Base-by-base conservation (phyloP, 2,888 invertebrate species). In the Pheosia tremula region DNA sequence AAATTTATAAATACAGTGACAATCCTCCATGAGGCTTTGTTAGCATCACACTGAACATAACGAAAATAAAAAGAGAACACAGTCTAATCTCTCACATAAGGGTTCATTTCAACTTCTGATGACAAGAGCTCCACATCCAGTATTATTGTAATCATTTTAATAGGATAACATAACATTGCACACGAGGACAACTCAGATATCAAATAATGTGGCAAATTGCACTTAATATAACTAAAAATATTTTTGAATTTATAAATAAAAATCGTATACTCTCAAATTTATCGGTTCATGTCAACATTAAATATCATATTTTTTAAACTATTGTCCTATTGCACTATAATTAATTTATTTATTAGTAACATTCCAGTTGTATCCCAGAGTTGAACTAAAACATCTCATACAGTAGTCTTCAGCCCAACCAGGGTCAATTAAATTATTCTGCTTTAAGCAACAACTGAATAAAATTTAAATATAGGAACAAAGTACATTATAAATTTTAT, bases 391-490 rank as follows among this genome's bases (percentile, higher is more conserved):
- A 24, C n/a, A 3, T 38, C n/a, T 13, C 24, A 49, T 43, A 6
- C 11, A 43, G 38, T 43, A 37, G 36, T 47, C 56, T 13, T 10
- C 56, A 47, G 38, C 3, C 47, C 55, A 52, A 58, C 41, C 8
- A 6, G 37, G 11, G 39, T n/a, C 43, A 37, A 53, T 58, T 53
- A 53, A 71, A 71, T 64, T 71, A 75, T 78, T 86, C 79, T 82
- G 82, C 77, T 85, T 76, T 82, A 75, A 84, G 81, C 83, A 89
- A 88, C 84, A 87, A 81, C 75, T 79, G 75, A 83, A 87, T 86
- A 88, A 86, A 85, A 87, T 83, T 83, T 82, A 77, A 85, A 85
- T 80, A 85, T 85, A 86, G 86, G 86, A 86, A 88, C 85, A 86
- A 81, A 76, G 75, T 77, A 80, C 73, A 78, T 75, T 71, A 76